phyloP scores from a whole-genome alignment of 2,888 invertebrate species.

The Deroplatys truncata region DNA sequence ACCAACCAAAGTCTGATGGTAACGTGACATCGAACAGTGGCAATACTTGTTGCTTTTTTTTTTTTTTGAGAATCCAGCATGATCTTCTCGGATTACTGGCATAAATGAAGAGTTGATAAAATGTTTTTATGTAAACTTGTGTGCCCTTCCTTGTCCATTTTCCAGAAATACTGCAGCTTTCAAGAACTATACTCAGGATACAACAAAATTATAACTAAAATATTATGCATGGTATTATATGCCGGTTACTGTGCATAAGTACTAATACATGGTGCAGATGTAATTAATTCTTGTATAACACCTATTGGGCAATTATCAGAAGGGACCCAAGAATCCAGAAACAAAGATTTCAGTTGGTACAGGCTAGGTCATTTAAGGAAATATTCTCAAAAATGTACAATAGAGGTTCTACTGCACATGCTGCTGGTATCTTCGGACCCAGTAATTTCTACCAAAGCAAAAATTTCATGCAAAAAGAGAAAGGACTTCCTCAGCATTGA shows the following conservation, averaged over 20 bases:
- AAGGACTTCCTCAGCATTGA: no score
- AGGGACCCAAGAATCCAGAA: conserved; percentile 37
- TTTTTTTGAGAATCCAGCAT: conserved; percentile 33
- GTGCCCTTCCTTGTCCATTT: conserved; percentile 32
- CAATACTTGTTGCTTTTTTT: conserved; percentile 33
- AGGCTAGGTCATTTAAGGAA: conserved; percentile 34
- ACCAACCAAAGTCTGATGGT: no score
- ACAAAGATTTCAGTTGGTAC: conserved; percentile 33
- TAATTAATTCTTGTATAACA: conserved; percentile 33
- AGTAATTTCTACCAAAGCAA: no score
- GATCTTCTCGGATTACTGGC: conserved; percentile 35
- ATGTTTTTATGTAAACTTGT: conserved; percentile 33
- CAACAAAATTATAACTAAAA: conserved; percentile 10
- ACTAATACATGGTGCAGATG: conserved; percentile 34
- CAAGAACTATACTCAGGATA: conserved; percentile 31
- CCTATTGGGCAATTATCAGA: conserved; percentile 34
- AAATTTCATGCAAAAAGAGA: no score
- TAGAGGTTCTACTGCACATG: no score
- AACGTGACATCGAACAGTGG: no score
- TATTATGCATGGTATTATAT: conserved; percentile 37
- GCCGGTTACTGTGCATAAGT: conserved; percentile 37
- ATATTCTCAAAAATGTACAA: conserved; percentile 23
- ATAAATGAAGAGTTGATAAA: conserved; percentile 29
- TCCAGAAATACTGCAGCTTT: conserved; percentile 33
- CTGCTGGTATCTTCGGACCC: no score